These are phyloP conservation scores for Gadus chalcogrammus DNA, from an alignment of 2,113 vertebrate species.

Conservation along the genomic window DNA sequence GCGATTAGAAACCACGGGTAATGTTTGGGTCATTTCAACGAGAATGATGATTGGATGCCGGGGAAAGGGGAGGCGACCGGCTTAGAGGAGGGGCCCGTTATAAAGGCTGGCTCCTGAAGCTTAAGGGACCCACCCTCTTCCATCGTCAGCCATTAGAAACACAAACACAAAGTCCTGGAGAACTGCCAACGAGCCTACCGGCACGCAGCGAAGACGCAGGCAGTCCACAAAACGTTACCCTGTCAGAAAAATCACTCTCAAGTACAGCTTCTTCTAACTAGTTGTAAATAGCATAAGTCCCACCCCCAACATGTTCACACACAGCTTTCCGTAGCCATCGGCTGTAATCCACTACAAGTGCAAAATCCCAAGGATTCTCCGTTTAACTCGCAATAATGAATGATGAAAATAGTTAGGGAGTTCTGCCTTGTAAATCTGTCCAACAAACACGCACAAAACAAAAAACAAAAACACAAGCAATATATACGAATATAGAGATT, in stretches of 20 bases:
- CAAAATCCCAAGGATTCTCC: conserved; percentile 76
- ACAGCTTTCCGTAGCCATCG: not conserved
- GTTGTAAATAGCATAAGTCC: conserved; percentile 18
- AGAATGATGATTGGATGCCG: too few relatives aligned
- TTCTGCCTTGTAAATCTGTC: conserved; percentile 60
- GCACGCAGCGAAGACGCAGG: too few relatives aligned
- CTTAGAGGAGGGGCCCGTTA: too few relatives aligned
- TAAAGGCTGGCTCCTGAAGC: too few relatives aligned
- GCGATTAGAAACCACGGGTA: too few relatives aligned
- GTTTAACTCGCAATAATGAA: conserved; percentile 54
- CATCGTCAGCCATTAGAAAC: too few relatives aligned
- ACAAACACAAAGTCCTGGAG: too few relatives aligned
- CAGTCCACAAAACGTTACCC: conserved; percentile 27
- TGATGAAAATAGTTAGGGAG: conserved; percentile 51
- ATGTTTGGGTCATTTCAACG: too few relatives aligned
- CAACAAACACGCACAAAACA: conserved; percentile 46
- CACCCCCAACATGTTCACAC: not conserved
- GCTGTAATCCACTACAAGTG: conserved; percentile 63
- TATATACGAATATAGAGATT: conserved; percentile 35
- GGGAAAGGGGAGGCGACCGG: too few relatives aligned
- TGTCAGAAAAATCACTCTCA: conserved; percentile 25
- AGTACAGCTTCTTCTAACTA: conserved; percentile 19
- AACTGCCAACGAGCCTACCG: too few relatives aligned
- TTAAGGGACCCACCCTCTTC: too few relatives aligned
- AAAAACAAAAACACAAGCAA: not conserved